Base-by-base conservation (phyloP, 2,888 invertebrate species). In the Eumerus sabulonum region DNA sequence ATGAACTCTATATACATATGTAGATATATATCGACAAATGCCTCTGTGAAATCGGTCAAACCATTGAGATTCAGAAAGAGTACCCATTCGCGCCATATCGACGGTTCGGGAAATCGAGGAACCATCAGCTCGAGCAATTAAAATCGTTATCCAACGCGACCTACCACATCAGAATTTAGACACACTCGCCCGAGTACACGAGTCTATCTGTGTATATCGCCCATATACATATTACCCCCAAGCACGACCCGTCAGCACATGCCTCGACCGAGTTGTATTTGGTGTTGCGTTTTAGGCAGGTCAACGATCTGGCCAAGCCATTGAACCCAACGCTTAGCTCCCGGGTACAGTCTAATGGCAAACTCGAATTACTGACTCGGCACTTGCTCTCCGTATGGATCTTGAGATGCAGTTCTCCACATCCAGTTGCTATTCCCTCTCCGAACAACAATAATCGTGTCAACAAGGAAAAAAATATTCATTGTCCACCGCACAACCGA, bases 161-260 rank as follows among this genome's bases (percentile, higher is more conserved):
- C 76, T 77, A 77, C 76, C 72, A 77, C 76, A 77, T 72, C 76
- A 72, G 50, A 72, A 51, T 77, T 72, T 66, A 51, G 66, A 45
- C 66, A 62, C 76, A 60, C 17, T 56, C 19, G 4, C 17, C 50
- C 54, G 9, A 13, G 11, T 48, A 42, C 18, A 36, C 27, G 16
- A 9, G 18, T 40, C 47, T 54, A 48, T 40, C 56, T 56, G 66
- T 66, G 5, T 13, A 60, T 13, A 60, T 40, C 40, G 35, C 17
- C 13, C 47, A 51, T 57, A 50, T 35, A 27, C 27, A 50, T 35
- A 27, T 7, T 40, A 64, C 59, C 50, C 66, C 56, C 56, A 62
- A 47, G 51, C 68, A 51, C 56, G 66, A 56, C 7, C 27, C 27
- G n/a, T n/a, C n/a, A n/a, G n/a, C n/a, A 47, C 51, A 70, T 54